Base-by-base conservation (phyloP, 2,888 invertebrate species). In the Halictus ligatus region DNA sequence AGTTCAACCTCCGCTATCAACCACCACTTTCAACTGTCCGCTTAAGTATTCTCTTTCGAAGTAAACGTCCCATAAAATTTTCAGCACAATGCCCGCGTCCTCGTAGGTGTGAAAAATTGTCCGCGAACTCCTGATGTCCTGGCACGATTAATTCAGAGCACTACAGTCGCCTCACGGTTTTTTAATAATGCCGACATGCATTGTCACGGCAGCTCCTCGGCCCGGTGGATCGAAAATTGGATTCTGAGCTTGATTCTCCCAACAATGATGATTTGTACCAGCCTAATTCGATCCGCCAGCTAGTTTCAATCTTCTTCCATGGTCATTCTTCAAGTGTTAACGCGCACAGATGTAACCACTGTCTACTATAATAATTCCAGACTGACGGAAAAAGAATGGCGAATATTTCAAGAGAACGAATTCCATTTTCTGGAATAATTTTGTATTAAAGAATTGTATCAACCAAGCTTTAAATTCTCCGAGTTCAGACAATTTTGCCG, bases 1-100 rank as follows among this genome's bases (percentile, higher is more conserved):
- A 50, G 74, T 74, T 74, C 54, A 74, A 74, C 74, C 35, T 35
- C 50, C 2, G 13, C 21, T 50, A 54, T 74, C 74, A 50, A 50
- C 74, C 50, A 10, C 21, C 43, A 21, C 43, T 43, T 43, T n/a
- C n/a, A n/a, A 43, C 71, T 43, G 21, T 71, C 71, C 12, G 71
- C 18, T 50, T 21, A 50, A 74, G 48, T 74, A 54, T 74, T 74
- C 21, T 50, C 21, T 71, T 74, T 35, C 29, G 35, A 21, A 21
- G 35, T 10, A 46, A 50, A 21, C 74, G 13, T 21, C 8, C 21
- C 67, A 35, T 35, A 35, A 69, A 69, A 69, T 69, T 69, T 69
- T 69, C 18, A 35, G 40, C 67, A 64, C 64, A 64, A 64, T 64
- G 64, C 60, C 35, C 35, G 6, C 60, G 25, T 5, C 13, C 60